Base-by-base conservation (phyloP, 2,797 vertebrate species). In the Cossypha caffra region DNA sequence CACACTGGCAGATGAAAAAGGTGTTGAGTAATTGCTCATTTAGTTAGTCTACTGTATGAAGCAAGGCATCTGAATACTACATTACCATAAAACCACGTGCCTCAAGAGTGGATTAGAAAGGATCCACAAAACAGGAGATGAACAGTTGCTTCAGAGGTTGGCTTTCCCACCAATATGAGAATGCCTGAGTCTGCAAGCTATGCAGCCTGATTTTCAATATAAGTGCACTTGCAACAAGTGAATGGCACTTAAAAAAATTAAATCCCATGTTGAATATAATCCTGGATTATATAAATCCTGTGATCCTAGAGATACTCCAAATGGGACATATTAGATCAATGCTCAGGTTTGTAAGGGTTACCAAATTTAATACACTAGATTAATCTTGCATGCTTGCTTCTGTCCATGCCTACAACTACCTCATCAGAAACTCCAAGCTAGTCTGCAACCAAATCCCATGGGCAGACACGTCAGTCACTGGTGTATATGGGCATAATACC, bases 191-290 rank as follows among this genome's bases (percentile, higher is more conserved):
- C 54, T 78, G 58, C 19, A 75, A 18, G n/a, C 3, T 43, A 21
- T 20, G 29, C 35, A 90, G 24, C 7, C 48, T 66, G 29, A 81
- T 75, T 96, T 78, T 75, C 68, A 83, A 86, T 37, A 18, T 35
- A 84, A 64, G 13, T 33, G 9, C 51, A 54, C 31, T 51, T 54
- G n/a, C 9, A 68, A 66, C 64, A 75, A 81, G 76, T 35, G 58
- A 84, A 81, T 10, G 7, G 28, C 26, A 73, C 43, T 76, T 86
- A n/a, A 38, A 94, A 86, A 91, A 81, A 51, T 58, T 42, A 74
- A 43, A 10, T 90, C 9, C 20, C 19, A 18, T 14, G 7, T 2
- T 75, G 47, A 86, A 69, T 21, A 15, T 13, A 66, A 51, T 47
- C 45, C 45, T 47, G 45, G 45, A 47, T 47, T 47, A 47, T 47